A percentile compares a stretch with the other conserved stretches of the same genome.
These are phyloP conservation scores for Callinectes sapidus DNA, from an alignment of 2,888 invertebrate species.

Conservation along the genomic window DNA sequence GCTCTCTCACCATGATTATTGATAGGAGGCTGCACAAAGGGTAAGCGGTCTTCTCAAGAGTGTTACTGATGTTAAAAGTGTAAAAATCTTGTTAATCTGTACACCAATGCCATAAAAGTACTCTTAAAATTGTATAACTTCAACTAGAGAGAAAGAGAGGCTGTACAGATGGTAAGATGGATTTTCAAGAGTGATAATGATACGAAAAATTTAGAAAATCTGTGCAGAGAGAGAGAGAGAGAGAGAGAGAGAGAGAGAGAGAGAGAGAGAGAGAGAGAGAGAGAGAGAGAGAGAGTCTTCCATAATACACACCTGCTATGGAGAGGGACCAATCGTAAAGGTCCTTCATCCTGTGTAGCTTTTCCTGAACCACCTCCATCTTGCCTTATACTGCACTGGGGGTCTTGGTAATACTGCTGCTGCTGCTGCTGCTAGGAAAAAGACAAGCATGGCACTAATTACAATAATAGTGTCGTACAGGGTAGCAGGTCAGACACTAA, in stretches of 20 bases:
- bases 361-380: constrained; percentile 46
- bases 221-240: not conserved
- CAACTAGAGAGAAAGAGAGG: not conserved
- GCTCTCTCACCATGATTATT: too few species aligned
- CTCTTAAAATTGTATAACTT: too few species aligned
- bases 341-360: constrained; percentile 31
- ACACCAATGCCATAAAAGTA: not conserved
- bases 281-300: not conserved
- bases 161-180: too few species aligned
- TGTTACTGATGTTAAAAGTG: not conserved
- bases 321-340: constrained; percentile 19
- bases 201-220: too few species aligned
- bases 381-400: not conserved
- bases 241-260: not conserved
- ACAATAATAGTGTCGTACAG: too few species aligned
- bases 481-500: too few species aligned
- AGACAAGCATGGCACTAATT: not conserved
- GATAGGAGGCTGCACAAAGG: not conserved
- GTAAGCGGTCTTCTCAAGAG: too few species aligned
- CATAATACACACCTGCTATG: constrained; percentile 22
- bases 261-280: not conserved
- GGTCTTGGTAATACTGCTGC: not conserved
- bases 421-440: not conserved
- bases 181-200: too few species aligned
- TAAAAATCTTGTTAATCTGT: not conserved